Conservation (phyloP, 1,140 invertebrate genomes). For the Homalodisca vitripennis region DNA sequence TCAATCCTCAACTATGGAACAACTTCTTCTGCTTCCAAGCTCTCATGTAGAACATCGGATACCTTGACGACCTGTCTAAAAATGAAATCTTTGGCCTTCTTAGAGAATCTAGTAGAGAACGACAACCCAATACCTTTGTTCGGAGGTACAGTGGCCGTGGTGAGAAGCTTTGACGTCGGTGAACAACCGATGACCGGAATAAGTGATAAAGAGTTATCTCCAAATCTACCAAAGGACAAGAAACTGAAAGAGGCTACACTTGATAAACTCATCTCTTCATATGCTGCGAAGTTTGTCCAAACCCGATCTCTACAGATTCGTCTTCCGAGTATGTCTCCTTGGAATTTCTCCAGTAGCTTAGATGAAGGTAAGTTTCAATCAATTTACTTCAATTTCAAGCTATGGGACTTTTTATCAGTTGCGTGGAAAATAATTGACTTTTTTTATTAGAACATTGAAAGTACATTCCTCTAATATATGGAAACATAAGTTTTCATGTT, state of each 20-base stretch:
- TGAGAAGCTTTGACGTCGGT: slow-evolving; percentile 18
- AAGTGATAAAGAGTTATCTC: neutral
- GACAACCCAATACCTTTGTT: slow-evolving; percentile 9
- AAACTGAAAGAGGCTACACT: slow-evolving; percentile 17
- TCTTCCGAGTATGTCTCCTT: neutral
- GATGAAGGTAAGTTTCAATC: slow-evolving; percentile 44
- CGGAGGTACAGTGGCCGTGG: no score
- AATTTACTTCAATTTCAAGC: no score
- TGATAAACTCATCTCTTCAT: slow-evolving; percentile 1
- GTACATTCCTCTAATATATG: no score
- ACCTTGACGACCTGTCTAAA: slow-evolving; percentile 2
- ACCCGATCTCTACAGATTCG: slow-evolving; percentile 23
- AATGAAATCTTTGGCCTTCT: slow-evolving; percentile 11
- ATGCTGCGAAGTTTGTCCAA: slow-evolving; percentile 12
- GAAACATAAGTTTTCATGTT: no score
- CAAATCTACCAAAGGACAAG: slow-evolving; percentile 18
- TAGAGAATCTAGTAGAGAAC: slow-evolving; percentile 11
- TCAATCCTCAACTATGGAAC: no score
- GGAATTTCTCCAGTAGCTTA: slow-evolving; percentile 39
- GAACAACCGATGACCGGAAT: neutral
- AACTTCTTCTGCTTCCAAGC: neutral
- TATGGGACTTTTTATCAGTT: no score
- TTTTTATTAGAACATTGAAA: no score
- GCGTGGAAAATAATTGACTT: no score
- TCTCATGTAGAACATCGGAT: neutral